These are phyloP conservation scores for Chionis minor DNA, from an alignment of 2,113 vertebrate genomes.

Conservation along the genomic window DNA sequence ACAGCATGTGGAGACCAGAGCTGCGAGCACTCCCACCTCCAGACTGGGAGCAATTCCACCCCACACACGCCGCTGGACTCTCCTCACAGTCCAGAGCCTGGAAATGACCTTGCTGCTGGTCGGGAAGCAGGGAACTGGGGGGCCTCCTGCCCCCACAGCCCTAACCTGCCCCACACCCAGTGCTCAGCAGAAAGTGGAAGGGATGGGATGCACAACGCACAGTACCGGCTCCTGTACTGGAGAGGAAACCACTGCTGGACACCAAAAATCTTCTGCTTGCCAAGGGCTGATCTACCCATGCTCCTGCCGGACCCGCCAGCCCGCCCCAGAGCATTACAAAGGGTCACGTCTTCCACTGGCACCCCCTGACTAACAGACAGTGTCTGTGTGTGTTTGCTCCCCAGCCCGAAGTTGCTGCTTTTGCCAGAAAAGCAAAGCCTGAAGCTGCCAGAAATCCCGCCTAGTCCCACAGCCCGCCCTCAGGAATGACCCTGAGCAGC, in stretches of 20 bases:
- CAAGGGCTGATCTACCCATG: too few species aligned
- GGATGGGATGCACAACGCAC: neutral
- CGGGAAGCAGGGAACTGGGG: too few species aligned
- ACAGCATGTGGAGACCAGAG: accelerated
- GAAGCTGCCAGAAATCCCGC: neutral
- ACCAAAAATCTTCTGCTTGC: neutral
- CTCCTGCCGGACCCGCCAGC: accelerated
- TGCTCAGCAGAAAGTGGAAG: neutral
- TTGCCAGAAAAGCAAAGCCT: neutral
- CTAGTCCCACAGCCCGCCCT: neutral
- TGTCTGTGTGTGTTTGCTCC: too few species aligned
- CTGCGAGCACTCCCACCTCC: neutral
- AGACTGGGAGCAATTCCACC: neutral
- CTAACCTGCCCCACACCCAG: neutral
- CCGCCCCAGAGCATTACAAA: accelerated
- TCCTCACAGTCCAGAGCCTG: neutral
- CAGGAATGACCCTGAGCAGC: neutral
- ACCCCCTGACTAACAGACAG: neutral
- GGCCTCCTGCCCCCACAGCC: too few species aligned
- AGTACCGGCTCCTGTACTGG: neutral
- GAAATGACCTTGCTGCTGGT: neutral
- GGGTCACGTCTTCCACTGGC: neutral
- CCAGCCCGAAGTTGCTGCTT: neutral
- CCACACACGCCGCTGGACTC: accelerated
- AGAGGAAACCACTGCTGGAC: neutral